Evolutionary conservation across 2,797 vertebrate genomes (phyloP), one percentile per base, ranked within the genome.

Genomic region (Hoplostethus mediterraneus): DNA sequence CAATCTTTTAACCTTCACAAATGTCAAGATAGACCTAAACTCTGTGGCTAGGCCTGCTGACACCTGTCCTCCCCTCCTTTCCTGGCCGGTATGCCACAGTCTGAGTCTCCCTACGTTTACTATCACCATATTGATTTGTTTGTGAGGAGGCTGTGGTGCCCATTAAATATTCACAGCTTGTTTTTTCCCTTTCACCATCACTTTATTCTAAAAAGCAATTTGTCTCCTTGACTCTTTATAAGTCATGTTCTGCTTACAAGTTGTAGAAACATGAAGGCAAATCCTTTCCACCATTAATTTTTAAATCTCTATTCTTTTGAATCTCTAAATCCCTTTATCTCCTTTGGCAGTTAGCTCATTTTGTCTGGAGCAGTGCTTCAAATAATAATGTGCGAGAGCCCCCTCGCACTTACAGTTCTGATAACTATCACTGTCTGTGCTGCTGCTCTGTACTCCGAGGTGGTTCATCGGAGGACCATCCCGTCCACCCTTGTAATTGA

Each of bases 1-100:
- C 92, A 95, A 93, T 93, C 91, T 87, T 87, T 90, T 95, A 95
- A 95, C 94, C 94, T 95, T 95, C 93, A 93, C 71, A 95, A 94
- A 95, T 94, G 93, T 93, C 92, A 94, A 82, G 82, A 85, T 79
- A 73, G 87, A 75, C 89, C 92, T 87, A 84, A 90, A 93, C 90
- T 88, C 67, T 85, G 83, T 89, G 90, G 77, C 85, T 79, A 57
- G 79, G 61, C 74, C 77, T 21, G 28, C 80, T 88, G 88, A 92
- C 90, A 90, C 92, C 89, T 89, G 87, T 90, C 88, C 88, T 87
- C 77, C 77, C 79, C 60, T 12, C 45, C 42, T 28, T 63, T 73
- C 73, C 45, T 8, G 8, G 65, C 61, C 75, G 59, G 71, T 75
- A 42, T 66, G 87, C 88, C 89, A 89, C 91, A 87, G 80, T 75